A percentile compares a stretch with the other conserved stretches of the same genome.
Evolutionary conservation across 2,797 vertebrate species (phyloP).

Genomic region (Monodelphis domestica): DNA sequence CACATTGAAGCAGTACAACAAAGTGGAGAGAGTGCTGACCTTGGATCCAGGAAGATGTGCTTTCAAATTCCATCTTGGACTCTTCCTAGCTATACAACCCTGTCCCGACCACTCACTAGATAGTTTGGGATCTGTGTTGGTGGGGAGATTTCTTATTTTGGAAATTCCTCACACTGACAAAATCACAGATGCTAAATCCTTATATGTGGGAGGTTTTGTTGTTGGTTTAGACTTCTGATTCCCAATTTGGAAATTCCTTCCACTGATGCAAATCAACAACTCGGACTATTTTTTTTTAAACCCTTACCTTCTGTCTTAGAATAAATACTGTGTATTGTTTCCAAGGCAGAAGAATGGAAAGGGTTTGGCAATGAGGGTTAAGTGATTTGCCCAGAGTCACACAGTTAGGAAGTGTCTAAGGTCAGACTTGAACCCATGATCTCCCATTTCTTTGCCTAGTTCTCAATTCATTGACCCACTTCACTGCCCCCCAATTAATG

Average conservation of each 20-base stretch:
- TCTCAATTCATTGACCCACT: no score
- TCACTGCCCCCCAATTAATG: no score
- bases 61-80: background rate
- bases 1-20: background rate
- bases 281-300: no score
- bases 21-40: background rate
- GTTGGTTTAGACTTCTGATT: background rate
- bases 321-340: no score
- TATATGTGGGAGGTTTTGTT: background rate
- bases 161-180: background rate
- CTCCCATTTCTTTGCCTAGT: no score
- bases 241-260: background rate
- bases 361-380: no score
- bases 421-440: no score
- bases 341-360: no score
- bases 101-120: background rate
- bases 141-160: background rate
- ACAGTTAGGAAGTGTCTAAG: no score
- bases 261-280: background rate
- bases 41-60: background rate
- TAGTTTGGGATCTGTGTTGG: background rate
- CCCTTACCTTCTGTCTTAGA: no score
- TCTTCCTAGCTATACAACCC: background rate
- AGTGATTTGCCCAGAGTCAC: no score
- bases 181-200: background rate